phyloP scores from a whole-genome alignment of 2,113 vertebrate species.

The Grammomys dolichurus region DNA sequence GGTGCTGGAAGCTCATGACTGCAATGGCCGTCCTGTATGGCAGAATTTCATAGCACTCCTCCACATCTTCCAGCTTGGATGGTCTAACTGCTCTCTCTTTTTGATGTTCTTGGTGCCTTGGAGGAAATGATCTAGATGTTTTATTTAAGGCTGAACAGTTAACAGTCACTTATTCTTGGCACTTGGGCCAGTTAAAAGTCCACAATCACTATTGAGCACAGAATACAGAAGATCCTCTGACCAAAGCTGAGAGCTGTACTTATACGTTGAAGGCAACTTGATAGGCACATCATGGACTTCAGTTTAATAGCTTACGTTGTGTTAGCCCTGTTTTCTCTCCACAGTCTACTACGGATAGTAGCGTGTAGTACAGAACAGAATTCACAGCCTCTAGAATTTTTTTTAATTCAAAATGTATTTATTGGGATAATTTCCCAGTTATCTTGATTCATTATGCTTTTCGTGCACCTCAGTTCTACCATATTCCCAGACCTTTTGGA shows the following conservation, averaged over 20 bases:
- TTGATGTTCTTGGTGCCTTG: background rate
- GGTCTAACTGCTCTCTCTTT: background rate
- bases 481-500: background rate
- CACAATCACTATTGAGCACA: background rate
- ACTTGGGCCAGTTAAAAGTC: background rate
- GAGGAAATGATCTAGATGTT: background rate
- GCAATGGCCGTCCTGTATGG: background rate
- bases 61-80: background rate
- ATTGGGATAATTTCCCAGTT: background rate
- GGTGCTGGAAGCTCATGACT: background rate
- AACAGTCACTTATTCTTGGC: background rate
- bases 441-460: background rate
- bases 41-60: background rate
- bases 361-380: background rate
- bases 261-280: background rate
- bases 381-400: slow-evolving; percentile 1
- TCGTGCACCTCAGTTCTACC: background rate
- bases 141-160: background rate
- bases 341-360: background rate
- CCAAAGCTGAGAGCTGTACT: background rate
- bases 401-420: background rate
- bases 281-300: background rate
- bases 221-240: background rate
- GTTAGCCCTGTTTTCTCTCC: background rate
- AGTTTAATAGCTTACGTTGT: slow-evolving; percentile 50